phyloP scores from a whole-genome alignment of 2,113 vertebrate species.

The Mustela nigripes region DNA sequence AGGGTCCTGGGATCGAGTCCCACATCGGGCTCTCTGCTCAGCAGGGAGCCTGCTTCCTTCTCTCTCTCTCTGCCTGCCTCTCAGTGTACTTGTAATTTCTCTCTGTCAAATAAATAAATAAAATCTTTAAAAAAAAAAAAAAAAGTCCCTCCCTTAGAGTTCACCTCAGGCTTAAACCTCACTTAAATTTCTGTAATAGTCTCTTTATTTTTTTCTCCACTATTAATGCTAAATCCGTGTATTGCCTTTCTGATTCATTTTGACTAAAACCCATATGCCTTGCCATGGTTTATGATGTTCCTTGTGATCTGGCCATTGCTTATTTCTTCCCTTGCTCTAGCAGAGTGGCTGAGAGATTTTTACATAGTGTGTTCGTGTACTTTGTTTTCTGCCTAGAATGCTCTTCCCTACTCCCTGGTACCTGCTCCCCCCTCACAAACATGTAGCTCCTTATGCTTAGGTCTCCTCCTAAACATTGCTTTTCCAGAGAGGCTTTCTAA shows the following conservation, averaged over 20 bases:
- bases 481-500: neutral
- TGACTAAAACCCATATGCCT: neutral
- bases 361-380: neutral
- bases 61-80: too few relatives aligned
- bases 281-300: neutral
- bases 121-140: too few relatives aligned
- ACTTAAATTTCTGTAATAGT: neutral
- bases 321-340: neutral
- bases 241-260: neutral
- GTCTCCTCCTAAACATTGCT: neutral
- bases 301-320: neutral
- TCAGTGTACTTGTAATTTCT: too few relatives aligned
- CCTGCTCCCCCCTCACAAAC: neutral
- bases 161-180: neutral
- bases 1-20: too few relatives aligned
- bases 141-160: neutral
- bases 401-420: neutral
- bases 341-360: conserved; percentile 4
- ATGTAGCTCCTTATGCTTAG: neutral
- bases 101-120: too few relatives aligned
- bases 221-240: neutral
- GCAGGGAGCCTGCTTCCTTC: too few relatives aligned
- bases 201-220: neutral
- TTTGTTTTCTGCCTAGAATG: neutral
- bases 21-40: too few relatives aligned